These are phyloP conservation scores for Saturnia pavonia DNA, from an alignment of 2,888 invertebrate species.

Conservation along the genomic window DNA sequence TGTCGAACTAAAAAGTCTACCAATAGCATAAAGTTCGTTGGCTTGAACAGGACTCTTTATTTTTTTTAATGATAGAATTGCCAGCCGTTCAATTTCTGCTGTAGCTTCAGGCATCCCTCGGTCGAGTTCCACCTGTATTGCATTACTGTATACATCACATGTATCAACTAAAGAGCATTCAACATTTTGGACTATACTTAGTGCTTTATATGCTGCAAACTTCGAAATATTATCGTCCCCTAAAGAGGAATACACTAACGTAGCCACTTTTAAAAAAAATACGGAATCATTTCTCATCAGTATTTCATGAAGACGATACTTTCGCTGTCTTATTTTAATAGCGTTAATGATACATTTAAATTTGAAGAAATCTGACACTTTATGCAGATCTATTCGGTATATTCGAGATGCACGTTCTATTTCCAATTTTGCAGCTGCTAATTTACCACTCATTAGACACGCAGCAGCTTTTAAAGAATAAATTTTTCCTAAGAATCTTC, in stretches of 20 bases:
- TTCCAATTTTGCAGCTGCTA: slow-evolving; percentile 53
- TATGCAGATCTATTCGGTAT: slow-evolving; percentile 57
- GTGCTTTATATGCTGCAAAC: slow-evolving; percentile 53
- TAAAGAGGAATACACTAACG: slow-evolving; percentile 55
- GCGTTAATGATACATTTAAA: slow-evolving; percentile 42
- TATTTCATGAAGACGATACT: slow-evolving; percentile 46
- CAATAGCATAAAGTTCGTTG: slow-evolving; percentile 70
- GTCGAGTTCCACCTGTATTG: slow-evolving; percentile 69
- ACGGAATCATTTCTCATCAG: slow-evolving; percentile 59
- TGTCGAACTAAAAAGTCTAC: slow-evolving; percentile 66
- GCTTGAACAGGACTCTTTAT: slow-evolving; percentile 57
- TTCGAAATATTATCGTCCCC: slow-evolving; percentile 59
- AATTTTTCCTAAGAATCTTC: slow-evolving; percentile 61
- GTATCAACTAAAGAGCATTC: slow-evolving; percentile 63
- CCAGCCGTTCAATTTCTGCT: slow-evolving; percentile 58
- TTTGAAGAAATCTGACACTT: slow-evolving; percentile 51
- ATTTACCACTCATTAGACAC: slow-evolving; percentile 48
- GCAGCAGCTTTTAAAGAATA: slow-evolving; percentile 61
- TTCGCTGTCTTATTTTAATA: slow-evolving; percentile 47
- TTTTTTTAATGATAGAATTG: slow-evolving; percentile 51
- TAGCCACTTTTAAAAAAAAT: slow-evolving; percentile 65
- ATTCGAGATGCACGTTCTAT: slow-evolving; percentile 57
- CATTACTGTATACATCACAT: slow-evolving; percentile 72
- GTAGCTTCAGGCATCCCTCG: slow-evolving; percentile 62
- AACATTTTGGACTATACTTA: slow-evolving; percentile 59